Percentiles rank a stretch among this genome's conserved stretches.
These are phyloP conservation scores for Margaritifera margaritifera DNA, from an alignment of 2,888 invertebrate genomes.

Conservation along the genomic window DNA sequence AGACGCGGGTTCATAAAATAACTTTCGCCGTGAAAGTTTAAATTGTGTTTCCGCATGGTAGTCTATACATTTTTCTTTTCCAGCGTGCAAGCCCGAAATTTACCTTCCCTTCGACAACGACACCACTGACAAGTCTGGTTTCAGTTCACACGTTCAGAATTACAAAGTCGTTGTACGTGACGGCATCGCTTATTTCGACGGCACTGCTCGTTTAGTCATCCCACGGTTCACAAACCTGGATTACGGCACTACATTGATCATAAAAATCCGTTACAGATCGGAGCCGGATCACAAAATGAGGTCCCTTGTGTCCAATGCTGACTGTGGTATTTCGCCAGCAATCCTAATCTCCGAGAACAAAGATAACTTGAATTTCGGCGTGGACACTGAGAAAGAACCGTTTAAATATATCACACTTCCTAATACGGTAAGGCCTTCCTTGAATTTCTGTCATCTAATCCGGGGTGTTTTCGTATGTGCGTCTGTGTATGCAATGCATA, in stretches of 20 bases:
- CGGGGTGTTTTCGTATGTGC: too few species aligned
- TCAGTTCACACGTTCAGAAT: slow-evolving; percentile 31
- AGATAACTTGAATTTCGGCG: slow-evolving; percentile 36
- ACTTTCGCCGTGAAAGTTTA: too few species aligned
- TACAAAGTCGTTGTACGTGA: slow-evolving; percentile 46
- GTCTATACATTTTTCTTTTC: background rate
- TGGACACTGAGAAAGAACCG: slow-evolving; percentile 13
- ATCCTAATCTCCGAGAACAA: slow-evolving; percentile 44
- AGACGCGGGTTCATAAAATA: too few species aligned
- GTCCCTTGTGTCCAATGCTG: slow-evolving; percentile 56
- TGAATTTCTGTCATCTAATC: too few species aligned
- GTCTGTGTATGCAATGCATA: too few species aligned
- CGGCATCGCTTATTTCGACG: slow-evolving; percentile 52
- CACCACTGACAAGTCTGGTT: slow-evolving; percentile 40
- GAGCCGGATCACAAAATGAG: slow-evolving; percentile 19
- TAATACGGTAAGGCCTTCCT: too few species aligned
- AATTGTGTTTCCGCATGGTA: too few species aligned
- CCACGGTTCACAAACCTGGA: slow-evolving; percentile 56
- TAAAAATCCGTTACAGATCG: slow-evolving; percentile 48
- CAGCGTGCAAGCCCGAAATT: slow-evolving; percentile 42
- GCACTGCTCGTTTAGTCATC: slow-evolving; percentile 50
- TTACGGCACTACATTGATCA: slow-evolving; percentile 47
- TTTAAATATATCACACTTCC: too few species aligned
- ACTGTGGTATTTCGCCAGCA: slow-evolving; percentile 49
- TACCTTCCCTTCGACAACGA: slow-evolving; percentile 41